phyloP scores from a whole-genome alignment of 2,113 vertebrate species.

The Calonectris borealis region DNA sequence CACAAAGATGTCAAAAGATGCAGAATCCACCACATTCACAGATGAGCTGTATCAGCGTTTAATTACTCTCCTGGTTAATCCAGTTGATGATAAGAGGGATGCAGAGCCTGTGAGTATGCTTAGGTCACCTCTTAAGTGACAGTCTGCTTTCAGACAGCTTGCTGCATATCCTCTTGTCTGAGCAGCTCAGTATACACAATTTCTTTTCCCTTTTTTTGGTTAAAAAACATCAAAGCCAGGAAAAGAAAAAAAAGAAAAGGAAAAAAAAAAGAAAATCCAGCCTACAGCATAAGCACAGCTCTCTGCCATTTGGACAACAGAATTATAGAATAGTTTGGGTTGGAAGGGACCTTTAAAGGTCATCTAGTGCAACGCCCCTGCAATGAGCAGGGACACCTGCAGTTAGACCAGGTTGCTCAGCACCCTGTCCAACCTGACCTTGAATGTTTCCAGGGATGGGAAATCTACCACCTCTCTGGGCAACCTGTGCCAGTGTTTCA shows the following conservation, averaged over 20 bases:
- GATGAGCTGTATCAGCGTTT: neutral
- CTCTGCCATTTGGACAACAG: neutral
- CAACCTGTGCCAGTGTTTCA: neutral
- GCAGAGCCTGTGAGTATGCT: neutral
- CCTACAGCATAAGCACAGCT: neutral
- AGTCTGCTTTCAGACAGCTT: neutral
- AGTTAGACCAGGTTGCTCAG: neutral
- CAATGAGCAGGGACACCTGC: neutral
- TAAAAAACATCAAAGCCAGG: neutral
- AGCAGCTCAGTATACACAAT: neutral
- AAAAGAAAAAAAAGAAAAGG: neutral
- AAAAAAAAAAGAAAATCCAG: neutral
- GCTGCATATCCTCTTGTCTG: neutral
- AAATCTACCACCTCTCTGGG: neutral
- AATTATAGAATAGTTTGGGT: neutral
- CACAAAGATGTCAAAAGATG: neutral
- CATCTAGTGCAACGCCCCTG: neutral
- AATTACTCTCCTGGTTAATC: neutral
- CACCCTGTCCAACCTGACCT: rapidly evolving
- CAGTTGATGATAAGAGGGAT: neutral
- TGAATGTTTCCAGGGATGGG: neutral
- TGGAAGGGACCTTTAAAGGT: neutral
- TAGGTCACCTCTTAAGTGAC: neutral
- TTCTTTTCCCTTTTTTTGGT: neutral
- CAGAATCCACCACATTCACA: neutral